Conservation (phyloP, 1,140 invertebrate genomes). For the Teleopsis dalmanni region DNA sequence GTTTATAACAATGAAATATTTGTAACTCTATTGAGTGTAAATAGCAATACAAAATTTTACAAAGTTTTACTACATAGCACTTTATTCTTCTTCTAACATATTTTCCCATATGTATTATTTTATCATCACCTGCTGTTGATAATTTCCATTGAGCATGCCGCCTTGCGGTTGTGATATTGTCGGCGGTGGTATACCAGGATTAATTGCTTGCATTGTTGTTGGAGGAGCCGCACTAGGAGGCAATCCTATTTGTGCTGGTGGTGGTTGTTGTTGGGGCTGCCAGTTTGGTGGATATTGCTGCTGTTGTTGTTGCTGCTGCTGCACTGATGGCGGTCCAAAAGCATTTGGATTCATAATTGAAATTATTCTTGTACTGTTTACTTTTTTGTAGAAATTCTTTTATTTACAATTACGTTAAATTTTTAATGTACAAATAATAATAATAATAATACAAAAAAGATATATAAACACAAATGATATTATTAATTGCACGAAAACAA, state of each 20-base stretch:
- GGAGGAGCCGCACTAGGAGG: slow-evolving; percentile 21
- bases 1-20: too few relatives aligned
- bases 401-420: background rate
- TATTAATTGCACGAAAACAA: too few relatives aligned
- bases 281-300: slow-evolving; percentile 7
- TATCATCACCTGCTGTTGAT: slow-evolving; percentile 41
- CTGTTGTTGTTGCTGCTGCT: slow-evolving; percentile 6
- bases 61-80: too few relatives aligned
- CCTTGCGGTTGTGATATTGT: slow-evolving; percentile 10
- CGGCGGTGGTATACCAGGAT: slow-evolving; percentile 1
- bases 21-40: too few relatives aligned
- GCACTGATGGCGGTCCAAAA: slow-evolving; percentile 9
- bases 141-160: slow-evolving; percentile 31
- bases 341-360: slow-evolving; percentile 12
- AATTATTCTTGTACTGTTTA: background rate
- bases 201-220: background rate
- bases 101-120: too few relatives aligned
- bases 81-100: too few relatives aligned
- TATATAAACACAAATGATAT: too few relatives aligned
- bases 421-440: too few relatives aligned
- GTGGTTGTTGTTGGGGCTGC: slow-evolving; percentile 16
- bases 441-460: too few relatives aligned
- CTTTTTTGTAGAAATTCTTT: background rate
- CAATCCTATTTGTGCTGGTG: slow-evolving; percentile 21
- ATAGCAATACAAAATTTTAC: too few relatives aligned